These are phyloP conservation scores for Brassicogethes aeneus DNA, from an alignment of 2,888 invertebrate genomes.

Conservation along the genomic window DNA sequence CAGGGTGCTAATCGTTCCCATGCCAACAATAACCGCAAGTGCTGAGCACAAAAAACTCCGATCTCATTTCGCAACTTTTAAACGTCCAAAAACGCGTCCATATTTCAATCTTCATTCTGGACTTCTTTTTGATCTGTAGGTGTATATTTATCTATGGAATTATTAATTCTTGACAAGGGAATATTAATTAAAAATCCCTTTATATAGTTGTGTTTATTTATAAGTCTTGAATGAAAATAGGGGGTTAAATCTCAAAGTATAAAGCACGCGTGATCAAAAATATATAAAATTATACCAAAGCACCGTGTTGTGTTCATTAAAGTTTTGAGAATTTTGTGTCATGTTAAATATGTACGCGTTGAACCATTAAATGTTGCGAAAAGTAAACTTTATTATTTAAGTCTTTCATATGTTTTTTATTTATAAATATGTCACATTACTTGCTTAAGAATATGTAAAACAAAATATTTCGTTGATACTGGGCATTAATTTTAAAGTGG, in stretches of 20 bases:
- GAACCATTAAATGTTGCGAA: constrained; percentile 19
- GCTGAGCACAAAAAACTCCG: constrained; percentile 34
- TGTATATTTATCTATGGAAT: constrained; percentile 8
- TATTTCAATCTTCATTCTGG: constrained; percentile 15
- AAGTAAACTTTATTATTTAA: constrained; percentile 12
- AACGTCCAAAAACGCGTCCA: constrained; percentile 9
- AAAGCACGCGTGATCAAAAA: constrained; percentile 17
- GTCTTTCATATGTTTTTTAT: constrained; percentile 11
- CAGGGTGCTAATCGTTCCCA: constrained; percentile 41
- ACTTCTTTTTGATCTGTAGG: constrained; percentile 10
- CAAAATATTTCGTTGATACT: constrained; percentile 10
- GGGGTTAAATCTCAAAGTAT: constrained; percentile 17
- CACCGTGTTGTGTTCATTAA: constrained; percentile 41
- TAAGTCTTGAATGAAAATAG: constrained; percentile 17
- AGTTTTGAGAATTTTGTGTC: constrained; percentile 13
- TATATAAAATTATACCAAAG: constrained; percentile 31
- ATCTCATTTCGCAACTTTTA: constrained; percentile 30
- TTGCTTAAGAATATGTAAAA: constrained; percentile 6
- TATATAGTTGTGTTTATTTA: constrained; percentile 11
- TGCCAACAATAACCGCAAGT: constrained; percentile 47
- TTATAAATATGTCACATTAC: constrained; percentile 11
- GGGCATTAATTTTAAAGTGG: constrained; percentile 14
- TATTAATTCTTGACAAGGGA: constrained; percentile 22
- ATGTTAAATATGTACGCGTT: constrained; percentile 12
- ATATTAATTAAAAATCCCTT: constrained; percentile 37